A percentile compares a stretch with the other conserved stretches of the same genome.
These are phyloP conservation scores for Hoplostethus atlanticus DNA, from an alignment of 2,797 vertebrate species.

Conservation along the genomic window DNA sequence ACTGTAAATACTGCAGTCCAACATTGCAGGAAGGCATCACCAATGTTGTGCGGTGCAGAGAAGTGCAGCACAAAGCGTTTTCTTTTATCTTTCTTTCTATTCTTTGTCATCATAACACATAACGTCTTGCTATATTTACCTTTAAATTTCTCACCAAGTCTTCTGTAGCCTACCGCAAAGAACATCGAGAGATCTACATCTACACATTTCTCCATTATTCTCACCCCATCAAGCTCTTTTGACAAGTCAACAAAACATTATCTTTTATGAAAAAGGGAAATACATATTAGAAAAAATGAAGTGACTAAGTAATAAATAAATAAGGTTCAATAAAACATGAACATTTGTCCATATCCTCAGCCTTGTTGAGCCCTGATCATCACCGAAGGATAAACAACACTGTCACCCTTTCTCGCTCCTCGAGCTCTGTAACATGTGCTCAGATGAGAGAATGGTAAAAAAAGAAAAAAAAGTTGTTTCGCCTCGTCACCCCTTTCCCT, in stretches of 20 bases:
- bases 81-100: neutral
- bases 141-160: constrained; percentile 12
- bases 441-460: constrained; percentile 70
- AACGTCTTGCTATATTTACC: constrained; percentile 6
- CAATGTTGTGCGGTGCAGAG: constrained; percentile 58
- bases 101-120: constrained; percentile 31
- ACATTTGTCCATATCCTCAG: constrained; percentile 76
- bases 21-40: constrained; percentile 72
- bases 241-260: constrained; percentile 53
- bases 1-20: constrained; percentile 69
- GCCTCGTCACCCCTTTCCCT: constrained; percentile 19
- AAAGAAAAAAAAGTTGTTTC: constrained; percentile 55
- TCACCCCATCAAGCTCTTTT: constrained; percentile 29
- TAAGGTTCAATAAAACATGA: constrained; percentile 82
- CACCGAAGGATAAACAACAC: constrained; percentile 61
- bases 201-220: constrained; percentile 37
- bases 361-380: constrained; percentile 76
- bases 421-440: constrained; percentile 73
- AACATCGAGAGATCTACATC: constrained; percentile 52
- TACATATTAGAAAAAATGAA: constrained; percentile 60
- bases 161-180: constrained; percentile 31
- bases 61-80: neutral
- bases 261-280: constrained; percentile 66
- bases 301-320: constrained; percentile 69
- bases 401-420: constrained; percentile 69